phyloP scores from a whole-genome alignment of 2,797 vertebrate genomes.

The Alca torda region DNA sequence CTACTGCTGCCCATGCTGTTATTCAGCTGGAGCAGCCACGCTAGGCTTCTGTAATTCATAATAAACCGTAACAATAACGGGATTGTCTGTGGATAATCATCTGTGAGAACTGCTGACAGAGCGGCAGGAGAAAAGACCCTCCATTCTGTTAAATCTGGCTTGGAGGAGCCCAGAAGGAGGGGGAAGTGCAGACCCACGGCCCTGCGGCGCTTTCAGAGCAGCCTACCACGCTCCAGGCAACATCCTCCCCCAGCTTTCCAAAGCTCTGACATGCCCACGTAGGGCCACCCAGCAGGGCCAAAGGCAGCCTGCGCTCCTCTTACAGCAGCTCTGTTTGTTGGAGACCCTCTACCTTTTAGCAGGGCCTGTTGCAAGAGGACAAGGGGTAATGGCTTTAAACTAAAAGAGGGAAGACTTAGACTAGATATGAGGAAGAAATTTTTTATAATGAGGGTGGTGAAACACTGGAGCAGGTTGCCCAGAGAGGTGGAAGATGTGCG shows the following conservation, averaged over 20 bases:
- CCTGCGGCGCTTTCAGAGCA: background rate
- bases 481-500: too few relatives aligned
- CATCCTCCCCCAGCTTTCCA: background rate
- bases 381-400: too few relatives aligned
- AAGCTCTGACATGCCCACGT: background rate
- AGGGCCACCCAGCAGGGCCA: background rate
- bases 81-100: slow-evolving; percentile 7
- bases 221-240: background rate
- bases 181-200: background rate
- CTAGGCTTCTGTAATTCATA: background rate
- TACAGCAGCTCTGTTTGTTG: background rate
- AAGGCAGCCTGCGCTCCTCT: background rate
- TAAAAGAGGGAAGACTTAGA: too few relatives aligned
- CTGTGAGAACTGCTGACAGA: slow-evolving; percentile 13
- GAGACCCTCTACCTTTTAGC: too few relatives aligned
- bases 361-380: too few relatives aligned
- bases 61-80: background rate
- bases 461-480: too few relatives aligned
- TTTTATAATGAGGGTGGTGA: too few relatives aligned
- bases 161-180: background rate
- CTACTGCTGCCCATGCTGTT: background rate
- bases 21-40: background rate
- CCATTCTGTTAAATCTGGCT: background rate
- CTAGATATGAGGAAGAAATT: too few relatives aligned
- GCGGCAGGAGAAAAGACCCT: background rate